phyloP scores from a whole-genome alignment of 2,888 invertebrate genomes.

The Pelosia muscerda region DNA sequence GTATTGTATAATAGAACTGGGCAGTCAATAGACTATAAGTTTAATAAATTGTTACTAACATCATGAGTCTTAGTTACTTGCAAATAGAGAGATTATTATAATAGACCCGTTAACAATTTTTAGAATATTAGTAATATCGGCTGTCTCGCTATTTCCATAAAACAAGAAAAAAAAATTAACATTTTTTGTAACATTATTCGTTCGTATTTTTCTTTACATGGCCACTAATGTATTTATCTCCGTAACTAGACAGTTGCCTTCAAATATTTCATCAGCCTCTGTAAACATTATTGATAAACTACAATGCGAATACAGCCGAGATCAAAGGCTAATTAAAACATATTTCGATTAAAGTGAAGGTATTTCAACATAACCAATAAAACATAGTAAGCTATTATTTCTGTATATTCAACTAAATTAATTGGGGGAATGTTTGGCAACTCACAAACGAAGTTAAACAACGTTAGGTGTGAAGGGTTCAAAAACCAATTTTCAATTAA shows the following conservation, averaged over 20 bases:
- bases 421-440: conserved; percentile 33
- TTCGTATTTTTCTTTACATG: too few species aligned
- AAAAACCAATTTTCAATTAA: conserved; percentile 80
- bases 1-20: too few species aligned
- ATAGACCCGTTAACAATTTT: too few species aligned
- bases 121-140: too few species aligned
- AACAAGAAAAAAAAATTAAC: too few species aligned
- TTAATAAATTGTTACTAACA: too few species aligned
- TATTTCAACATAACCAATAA: conserved; percentile 8
- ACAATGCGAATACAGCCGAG: background rate
- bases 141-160: too few species aligned
- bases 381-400: conserved; percentile 25
- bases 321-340: background rate
- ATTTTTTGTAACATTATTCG: too few species aligned
- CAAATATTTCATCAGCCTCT: background rate
- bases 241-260: background rate
- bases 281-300: background rate
- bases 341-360: background rate
- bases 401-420: conserved; percentile 35
- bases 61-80: too few species aligned
- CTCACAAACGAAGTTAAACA: conserved; percentile 52
- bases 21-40: too few species aligned
- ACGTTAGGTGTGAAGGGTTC: conserved; percentile 64
- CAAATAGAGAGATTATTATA: too few species aligned
- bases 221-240: too few species aligned